phyloP scores from a whole-genome alignment of 2,113 vertebrate species.

The Ptilorrhoa leucosticta region DNA sequence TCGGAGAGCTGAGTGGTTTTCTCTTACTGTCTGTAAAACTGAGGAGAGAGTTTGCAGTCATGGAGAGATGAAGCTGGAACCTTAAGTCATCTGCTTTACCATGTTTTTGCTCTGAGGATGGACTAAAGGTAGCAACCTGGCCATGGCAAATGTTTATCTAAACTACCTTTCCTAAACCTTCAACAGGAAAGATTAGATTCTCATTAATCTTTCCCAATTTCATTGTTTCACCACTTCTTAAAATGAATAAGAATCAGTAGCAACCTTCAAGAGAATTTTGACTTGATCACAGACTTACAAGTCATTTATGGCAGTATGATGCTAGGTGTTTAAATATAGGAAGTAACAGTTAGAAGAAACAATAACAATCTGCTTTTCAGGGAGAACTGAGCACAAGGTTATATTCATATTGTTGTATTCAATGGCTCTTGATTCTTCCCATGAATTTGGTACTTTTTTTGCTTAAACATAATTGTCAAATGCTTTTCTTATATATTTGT shows the following conservation, averaged over 20 bases:
- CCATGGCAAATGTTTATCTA: not conserved
- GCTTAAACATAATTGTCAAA: not conserved
- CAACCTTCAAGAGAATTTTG: not conserved
- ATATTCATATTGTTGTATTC: not conserved
- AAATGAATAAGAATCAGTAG: not conserved
- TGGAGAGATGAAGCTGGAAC: not conserved
- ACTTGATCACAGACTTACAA: not conserved
- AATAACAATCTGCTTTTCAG: not conserved
- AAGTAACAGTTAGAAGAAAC: not conserved
- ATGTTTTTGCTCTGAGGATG: not conserved
- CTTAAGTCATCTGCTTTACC: not conserved
- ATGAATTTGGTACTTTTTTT: not conserved
- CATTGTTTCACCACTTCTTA: not conserved
- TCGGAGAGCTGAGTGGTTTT: not conserved
- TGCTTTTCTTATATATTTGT: not conserved
- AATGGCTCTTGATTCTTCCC: not conserved
- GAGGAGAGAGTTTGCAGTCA: not conserved
- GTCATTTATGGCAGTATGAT: not conserved
- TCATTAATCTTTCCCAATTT: not conserved
- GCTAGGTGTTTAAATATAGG: not conserved
- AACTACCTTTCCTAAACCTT: not conserved
- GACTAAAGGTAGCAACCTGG: not conserved
- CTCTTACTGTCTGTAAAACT: not conserved
- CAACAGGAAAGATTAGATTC: not conserved
- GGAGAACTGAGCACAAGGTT: not conserved